Evolutionary conservation across 1,140 invertebrate genomes (phyloP).

Genomic region (Holotrichia oblita): DNA sequence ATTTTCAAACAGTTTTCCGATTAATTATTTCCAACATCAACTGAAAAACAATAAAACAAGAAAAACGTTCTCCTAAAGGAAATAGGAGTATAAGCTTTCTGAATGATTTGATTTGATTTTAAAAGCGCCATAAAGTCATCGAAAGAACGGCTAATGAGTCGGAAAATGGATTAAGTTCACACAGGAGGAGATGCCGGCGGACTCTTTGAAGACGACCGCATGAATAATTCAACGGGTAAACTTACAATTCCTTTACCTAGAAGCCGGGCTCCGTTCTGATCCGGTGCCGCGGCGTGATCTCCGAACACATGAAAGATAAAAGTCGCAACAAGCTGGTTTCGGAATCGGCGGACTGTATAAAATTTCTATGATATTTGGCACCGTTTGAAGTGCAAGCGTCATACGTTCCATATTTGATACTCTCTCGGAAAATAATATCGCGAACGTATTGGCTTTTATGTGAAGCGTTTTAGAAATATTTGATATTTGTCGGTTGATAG

Average conservation of each 20-base stretch:
- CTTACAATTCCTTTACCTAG: neutral
- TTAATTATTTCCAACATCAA: too few relatives aligned
- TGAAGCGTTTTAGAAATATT: neutral
- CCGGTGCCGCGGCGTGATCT: neutral
- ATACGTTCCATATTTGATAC: neutral
- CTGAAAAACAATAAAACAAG: too few relatives aligned
- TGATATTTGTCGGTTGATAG: neutral
- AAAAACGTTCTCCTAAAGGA: too few relatives aligned
- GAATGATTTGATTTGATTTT: neutral
- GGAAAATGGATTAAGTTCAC: conserved; percentile 3
- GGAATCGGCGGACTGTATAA: neutral
- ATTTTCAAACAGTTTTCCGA: too few relatives aligned
- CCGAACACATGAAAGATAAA: conserved; percentile 11
- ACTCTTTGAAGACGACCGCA: neutral
- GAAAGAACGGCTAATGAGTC: neutral
- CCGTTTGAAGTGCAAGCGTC: conserved; percentile 3
- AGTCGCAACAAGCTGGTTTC: neutral
- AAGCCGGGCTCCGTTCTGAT: neutral
- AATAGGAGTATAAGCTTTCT: too few relatives aligned
- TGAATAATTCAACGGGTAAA: conserved; percentile 11
- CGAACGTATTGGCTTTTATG: neutral
- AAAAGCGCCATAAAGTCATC: neutral
- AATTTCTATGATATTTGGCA: conserved; percentile 16
- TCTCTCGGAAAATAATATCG: neutral
- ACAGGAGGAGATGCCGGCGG: neutral